Base-by-base conservation (phyloP, 2,888 invertebrate genomes). In the Acanthosepion lycidas region DNA sequence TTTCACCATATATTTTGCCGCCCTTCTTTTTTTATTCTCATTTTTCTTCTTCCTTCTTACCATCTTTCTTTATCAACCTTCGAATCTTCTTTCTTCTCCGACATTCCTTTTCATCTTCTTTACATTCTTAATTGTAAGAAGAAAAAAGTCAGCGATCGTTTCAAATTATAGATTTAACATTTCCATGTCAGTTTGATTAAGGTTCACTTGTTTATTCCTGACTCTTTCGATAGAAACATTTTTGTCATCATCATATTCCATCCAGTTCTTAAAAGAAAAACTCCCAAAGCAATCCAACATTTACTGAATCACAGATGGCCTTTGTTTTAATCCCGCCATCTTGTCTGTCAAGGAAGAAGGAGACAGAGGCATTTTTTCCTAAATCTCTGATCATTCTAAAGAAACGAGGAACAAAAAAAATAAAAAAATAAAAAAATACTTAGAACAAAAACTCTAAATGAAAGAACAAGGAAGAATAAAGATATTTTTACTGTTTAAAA, bases 121-220 rank as follows among this genome's bases (percentile, higher is more conserved):
- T 9, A 26, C 12, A 23, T 55, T 59, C 59, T 59, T 33, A 9
- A 78, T 78, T 15, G 78, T 78, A 33, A 78, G 42, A 42, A 78
- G n/a, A 78, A 78, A 33, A 9, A n/a, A 78, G 18, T n/a, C 0
- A 2, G 33, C 78, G n/a, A 78, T n/a, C 78, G 33, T 78, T 78
- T 33, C 78, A 78, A 78, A 78, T 78, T 78, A 78, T 78, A 78
- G 78, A 78, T 78, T 78, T 78, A 78, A 78, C 78, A 78, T 78
- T 78, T 78, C 15, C 78, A 18, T 78, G 78, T 78, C 78, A 78
- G 78, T 78, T 78, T 78, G 33, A 78, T 78, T 78, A 78, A n/a
- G n/a, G 18, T 78, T 78, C 78, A 78, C n/a, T n/a, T 78, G 78
- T 78, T 78, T 78, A 78, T 78, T 78, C 33, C 33, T 78, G 78